phyloP scores from a whole-genome alignment of 2,888 invertebrate species.

The Agriopis marginaria region DNA sequence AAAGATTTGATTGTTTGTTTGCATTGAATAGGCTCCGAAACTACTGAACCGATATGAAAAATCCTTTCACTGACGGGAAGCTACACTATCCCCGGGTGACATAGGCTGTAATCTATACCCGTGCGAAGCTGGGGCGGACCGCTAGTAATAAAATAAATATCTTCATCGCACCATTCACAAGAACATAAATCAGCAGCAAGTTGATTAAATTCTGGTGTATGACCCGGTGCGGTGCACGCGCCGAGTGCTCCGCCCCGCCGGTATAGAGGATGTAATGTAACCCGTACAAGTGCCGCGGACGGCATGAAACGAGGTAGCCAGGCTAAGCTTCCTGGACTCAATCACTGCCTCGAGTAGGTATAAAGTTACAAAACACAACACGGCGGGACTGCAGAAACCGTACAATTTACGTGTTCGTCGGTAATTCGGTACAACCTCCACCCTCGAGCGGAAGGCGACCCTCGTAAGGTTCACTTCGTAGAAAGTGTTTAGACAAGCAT shows the following conservation, averaged over 20 bases:
- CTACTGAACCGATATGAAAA: no score
- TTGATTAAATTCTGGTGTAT: no score
- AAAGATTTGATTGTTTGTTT: no score
- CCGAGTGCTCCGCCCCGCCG: neutral
- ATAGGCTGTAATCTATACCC: no score
- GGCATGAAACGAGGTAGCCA: conserved; percentile 22
- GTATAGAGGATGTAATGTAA: conserved; percentile 3
- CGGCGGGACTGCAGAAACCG: conserved; percentile 20
- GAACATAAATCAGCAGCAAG: no score
- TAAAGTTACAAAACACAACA: conserved; percentile 21
- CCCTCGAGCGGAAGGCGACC: conserved; percentile 8
- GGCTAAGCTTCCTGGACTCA: conserved; percentile 36
- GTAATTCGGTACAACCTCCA: conserved; percentile 23
- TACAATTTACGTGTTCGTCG: conserved; percentile 16
- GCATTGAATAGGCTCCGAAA: no score
- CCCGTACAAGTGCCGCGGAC: conserved; percentile 33
- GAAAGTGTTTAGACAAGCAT: conserved; percentile 17
- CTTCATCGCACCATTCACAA: no score
- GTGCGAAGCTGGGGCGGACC: no score
- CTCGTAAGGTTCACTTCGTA: conserved; percentile 19
- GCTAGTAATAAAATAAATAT: no score
- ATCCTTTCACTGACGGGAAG: no score
- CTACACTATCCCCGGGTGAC: no score
- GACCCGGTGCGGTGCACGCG: no score
- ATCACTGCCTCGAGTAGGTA: conserved; percentile 28